phyloP scores from a whole-genome alignment of 92 coral and sea anemone genomes.

The Porites lobata region DNA sequence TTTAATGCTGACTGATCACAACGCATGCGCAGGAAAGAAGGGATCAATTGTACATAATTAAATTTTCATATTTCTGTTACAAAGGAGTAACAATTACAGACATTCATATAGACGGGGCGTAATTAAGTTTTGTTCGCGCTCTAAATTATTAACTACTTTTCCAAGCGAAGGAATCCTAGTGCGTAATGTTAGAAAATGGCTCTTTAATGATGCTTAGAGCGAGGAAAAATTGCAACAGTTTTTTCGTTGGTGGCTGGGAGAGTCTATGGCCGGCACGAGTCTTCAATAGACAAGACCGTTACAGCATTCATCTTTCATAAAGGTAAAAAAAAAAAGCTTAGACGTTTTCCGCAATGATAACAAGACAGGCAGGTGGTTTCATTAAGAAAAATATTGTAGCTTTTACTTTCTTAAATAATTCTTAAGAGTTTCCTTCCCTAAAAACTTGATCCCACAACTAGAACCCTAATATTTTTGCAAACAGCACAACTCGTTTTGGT shows the following conservation, averaged over 20 bases:
- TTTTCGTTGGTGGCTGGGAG: neutral
- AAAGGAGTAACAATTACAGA: slow-evolving; percentile 38
- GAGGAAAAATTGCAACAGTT: neutral
- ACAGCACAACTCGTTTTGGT: neutral
- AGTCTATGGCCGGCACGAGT: neutral
- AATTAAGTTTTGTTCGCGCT: slow-evolving; percentile 25
- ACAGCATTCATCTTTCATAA: neutral
- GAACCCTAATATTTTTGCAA: neutral
- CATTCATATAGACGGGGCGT: slow-evolving; percentile 55
- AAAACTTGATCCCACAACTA: neutral
- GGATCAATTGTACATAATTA: slow-evolving; percentile 38
- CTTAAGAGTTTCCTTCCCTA: neutral
- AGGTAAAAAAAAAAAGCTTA: slow-evolving; percentile 18
- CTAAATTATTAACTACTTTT: slow-evolving; percentile 44
- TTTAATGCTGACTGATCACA: neutral
- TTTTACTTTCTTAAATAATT: neutral
- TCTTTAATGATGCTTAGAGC: slow-evolving; percentile 29
- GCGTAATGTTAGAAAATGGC: slow-evolving; percentile 31
- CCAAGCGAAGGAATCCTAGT: slow-evolving; percentile 44
- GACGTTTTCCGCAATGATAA: slow-evolving; percentile 7
- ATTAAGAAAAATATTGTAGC: neutral
- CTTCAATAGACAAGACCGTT: neutral
- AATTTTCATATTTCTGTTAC: slow-evolving; percentile 44
- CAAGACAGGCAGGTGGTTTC: slow-evolving; percentile 16
- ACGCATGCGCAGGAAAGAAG: neutral